A percentile compares a stretch with the other conserved stretches of the same genome.
These are phyloP conservation scores for Mesochorus sp. DNA, from an alignment of 2,888 invertebrate species.

Conservation along the genomic window DNA sequence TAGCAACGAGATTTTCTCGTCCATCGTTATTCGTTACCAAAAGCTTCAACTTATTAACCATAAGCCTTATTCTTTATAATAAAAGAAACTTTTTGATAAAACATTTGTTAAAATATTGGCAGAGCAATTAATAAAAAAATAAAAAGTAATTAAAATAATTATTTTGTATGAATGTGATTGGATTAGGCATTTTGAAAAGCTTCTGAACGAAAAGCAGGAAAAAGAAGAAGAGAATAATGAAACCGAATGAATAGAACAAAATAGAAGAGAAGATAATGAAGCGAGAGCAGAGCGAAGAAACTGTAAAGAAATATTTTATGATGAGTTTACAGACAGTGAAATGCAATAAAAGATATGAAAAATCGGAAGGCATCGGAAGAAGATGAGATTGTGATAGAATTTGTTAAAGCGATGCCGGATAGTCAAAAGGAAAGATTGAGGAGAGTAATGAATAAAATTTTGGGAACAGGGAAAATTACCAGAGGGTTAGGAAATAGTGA, in stretches of 20 bases:
- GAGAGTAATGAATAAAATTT: slow-evolving; percentile 9
- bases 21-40: too few relatives aligned
- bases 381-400: slow-evolving; percentile 28
- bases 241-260: not conserved
- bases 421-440: not conserved
- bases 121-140: too few relatives aligned
- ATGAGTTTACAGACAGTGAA: not conserved
- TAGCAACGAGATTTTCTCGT: too few relatives aligned
- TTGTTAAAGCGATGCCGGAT: slow-evolving; percentile 38
- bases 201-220: not conserved
- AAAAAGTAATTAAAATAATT: too few relatives aligned
- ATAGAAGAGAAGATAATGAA: too few relatives aligned
- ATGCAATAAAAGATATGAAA: slow-evolving; percentile 18
- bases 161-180: not conserved
- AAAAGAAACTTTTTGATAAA: too few relatives aligned
- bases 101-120: too few relatives aligned
- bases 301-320: slow-evolving; percentile 2
- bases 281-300: not conserved
- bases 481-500: slow-evolving; percentile 39
- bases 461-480: slow-evolving; percentile 26
- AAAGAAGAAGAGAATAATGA: not conserved
- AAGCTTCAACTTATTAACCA: too few relatives aligned
- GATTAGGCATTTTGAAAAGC: too few relatives aligned
- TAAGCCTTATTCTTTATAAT: too few relatives aligned
- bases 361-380: slow-evolving; percentile 41